Percentiles rank a stretch among this genome's conserved stretches.
Evolutionary conservation across 2,797 vertebrate species (phyloP).

Genomic region (Eulemur rubriventer): DNA sequence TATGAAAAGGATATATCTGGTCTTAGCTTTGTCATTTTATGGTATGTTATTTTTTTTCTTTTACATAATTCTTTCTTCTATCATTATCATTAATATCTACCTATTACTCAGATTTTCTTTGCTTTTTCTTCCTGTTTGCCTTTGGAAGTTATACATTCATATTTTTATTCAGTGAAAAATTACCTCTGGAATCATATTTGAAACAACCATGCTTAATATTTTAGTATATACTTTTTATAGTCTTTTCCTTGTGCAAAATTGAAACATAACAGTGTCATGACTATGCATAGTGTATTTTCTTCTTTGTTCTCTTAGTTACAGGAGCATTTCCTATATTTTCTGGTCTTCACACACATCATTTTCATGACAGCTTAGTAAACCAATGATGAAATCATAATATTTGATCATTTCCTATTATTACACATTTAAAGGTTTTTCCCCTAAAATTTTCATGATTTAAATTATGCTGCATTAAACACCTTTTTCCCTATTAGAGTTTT

Average conservation of each 20-base stretch:
- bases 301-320: slow-evolving; percentile 18
- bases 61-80: not conserved
- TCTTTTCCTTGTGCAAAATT: not conserved
- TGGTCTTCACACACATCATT: not conserved
- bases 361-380: not conserved
- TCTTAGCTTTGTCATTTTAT: not conserved
- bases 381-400: not conserved
- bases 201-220: not conserved
- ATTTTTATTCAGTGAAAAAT: not conserved
- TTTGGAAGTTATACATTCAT: not conserved
- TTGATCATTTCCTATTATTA: not conserved
- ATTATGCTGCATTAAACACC: not conserved
- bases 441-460: not conserved
- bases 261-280: not conserved
- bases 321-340: not conserved
- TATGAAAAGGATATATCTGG: not conserved
- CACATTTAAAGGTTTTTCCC: not conserved
- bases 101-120: not conserved
- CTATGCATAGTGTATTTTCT: not conserved
- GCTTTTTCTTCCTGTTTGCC: not conserved
- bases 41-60: not conserved
- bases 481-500: not conserved
- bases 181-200: not conserved
- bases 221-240: not conserved
- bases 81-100: not conserved